Conservation (phyloP, 2,888 invertebrate genomes). For the Creontiades dilutus region DNA sequence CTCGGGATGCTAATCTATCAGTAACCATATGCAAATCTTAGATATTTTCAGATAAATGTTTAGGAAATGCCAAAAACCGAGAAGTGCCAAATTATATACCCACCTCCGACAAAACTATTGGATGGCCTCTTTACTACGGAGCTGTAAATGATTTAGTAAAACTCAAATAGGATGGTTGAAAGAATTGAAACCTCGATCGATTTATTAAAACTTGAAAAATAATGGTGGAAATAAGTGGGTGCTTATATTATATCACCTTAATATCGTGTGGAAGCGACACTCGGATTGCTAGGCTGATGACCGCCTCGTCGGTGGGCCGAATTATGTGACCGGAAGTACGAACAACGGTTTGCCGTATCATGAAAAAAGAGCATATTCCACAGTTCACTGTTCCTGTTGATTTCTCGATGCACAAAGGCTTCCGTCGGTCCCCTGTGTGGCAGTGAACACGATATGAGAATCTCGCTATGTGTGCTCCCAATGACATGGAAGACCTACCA, state of each 20-base stretch:
- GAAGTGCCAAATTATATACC: too few relatives aligned
- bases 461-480: not conserved
- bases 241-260: not conserved
- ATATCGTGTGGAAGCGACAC: not conserved
- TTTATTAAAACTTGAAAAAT: too few relatives aligned
- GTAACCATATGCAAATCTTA: too few relatives aligned
- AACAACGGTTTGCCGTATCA: constrained; percentile 4
- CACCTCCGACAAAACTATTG: too few relatives aligned
- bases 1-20: too few relatives aligned
- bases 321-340: not conserved
- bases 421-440: not conserved
- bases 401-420: not conserved
- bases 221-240: too few relatives aligned
- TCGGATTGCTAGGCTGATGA: constrained; percentile 18
- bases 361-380: constrained; percentile 19
- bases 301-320: not conserved
- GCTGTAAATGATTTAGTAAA: too few relatives aligned
- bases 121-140: too few relatives aligned
- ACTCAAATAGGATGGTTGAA: too few relatives aligned
- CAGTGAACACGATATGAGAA: not conserved
- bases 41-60: too few relatives aligned
- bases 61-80: too few relatives aligned
- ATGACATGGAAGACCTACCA: not conserved
- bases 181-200: too few relatives aligned
- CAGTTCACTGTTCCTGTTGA: constrained; percentile 1